phyloP scores from a whole-genome alignment of 1,140 invertebrate species.

The Drosophila aff. region DNA sequence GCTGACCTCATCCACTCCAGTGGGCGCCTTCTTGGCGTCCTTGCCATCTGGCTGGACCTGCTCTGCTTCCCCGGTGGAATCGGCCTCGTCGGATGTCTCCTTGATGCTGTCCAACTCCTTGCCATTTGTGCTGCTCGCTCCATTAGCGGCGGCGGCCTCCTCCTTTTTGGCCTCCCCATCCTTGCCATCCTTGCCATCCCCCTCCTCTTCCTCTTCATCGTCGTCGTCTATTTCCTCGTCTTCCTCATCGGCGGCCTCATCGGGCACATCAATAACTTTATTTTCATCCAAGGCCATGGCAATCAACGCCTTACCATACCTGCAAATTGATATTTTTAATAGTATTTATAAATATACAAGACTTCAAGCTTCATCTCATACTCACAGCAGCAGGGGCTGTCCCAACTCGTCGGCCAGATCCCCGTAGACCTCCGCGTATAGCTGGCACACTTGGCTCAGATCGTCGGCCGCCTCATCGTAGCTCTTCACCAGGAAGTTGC shows the following conservation, averaged over 20 bases:
- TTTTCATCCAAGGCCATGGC: slow-evolving; percentile 90
- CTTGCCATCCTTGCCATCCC: slow-evolving; percentile 68
- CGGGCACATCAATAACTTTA: slow-evolving; percentile 89
- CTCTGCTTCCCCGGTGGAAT: slow-evolving; percentile 70
- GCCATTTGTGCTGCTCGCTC: slow-evolving; percentile 56
- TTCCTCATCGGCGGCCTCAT: slow-evolving; percentile 86
- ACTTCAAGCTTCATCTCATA: slow-evolving; percentile 5
- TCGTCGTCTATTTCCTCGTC: slow-evolving; percentile 84
- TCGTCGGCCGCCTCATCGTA: slow-evolving; percentile 89
- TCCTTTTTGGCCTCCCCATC: slow-evolving; percentile 62
- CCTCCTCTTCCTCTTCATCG: slow-evolving; percentile 83
- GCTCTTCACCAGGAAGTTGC: slow-evolving; percentile 90
- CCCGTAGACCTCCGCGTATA: slow-evolving; percentile 89
- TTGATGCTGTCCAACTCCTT: slow-evolving; percentile 60
- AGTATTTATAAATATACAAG: neutral
- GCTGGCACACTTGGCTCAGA: slow-evolving; percentile 89
- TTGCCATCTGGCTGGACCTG: slow-evolving; percentile 34
- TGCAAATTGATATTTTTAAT: slow-evolving; percentile 27
- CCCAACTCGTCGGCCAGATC: slow-evolving; percentile 90
- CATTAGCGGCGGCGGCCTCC: slow-evolving; percentile 43
- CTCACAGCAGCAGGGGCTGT: slow-evolving; percentile 89
- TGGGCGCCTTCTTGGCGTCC: slow-evolving; percentile 50
- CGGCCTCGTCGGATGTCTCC: slow-evolving; percentile 67
- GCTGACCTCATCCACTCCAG: slow-evolving; percentile 69
- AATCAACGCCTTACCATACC: slow-evolving; percentile 87